A percentile compares a stretch with the other conserved stretches of the same genome.
Evolutionary conservation across 2,113 vertebrate genomes (phyloP).

Genomic region (Gymnocephalus cernua): DNA sequence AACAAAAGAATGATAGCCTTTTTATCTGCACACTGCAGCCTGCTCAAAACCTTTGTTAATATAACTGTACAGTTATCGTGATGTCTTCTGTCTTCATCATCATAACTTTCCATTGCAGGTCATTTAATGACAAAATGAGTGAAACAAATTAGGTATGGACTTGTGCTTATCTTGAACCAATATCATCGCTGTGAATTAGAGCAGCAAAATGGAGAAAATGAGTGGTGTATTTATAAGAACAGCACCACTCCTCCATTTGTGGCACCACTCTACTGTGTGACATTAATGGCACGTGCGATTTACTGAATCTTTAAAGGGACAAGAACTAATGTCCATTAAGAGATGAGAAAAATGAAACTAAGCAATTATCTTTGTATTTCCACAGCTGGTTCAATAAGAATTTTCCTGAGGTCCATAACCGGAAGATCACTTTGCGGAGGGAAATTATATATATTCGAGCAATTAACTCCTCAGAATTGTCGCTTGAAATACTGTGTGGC

Average conservation of each 20-base stretch:
- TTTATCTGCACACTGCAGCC: conserved; percentile 68
- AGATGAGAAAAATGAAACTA: conserved; percentile 35
- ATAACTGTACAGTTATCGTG: conserved; percentile 49
- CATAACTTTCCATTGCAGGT: conserved; percentile 17
- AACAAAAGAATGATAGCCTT: conserved; percentile 73
- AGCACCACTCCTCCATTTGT: conserved; percentile 8
- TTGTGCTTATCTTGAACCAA: background rate
- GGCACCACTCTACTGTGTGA: conserved; percentile 6
- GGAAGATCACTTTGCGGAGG: background rate
- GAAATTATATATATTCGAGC: conserved; percentile 48
- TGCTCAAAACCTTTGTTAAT: conserved; percentile 67
- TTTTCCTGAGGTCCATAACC: conserved; percentile 22
- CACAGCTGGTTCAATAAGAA: conserved; percentile 6
- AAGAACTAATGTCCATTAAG: conserved; percentile 25
- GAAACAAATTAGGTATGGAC: conserved; percentile 17
- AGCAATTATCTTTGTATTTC: conserved; percentile 43
- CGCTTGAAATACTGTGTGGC: conserved; percentile 33
- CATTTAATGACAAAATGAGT: conserved; percentile 47
- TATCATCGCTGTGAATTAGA: conserved; percentile 19
- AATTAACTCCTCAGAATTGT: conserved; percentile 63
- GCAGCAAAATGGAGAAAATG: conserved; percentile 8
- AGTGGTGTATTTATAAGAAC: background rate
- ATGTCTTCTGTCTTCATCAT: conserved; percentile 55
- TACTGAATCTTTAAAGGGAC: conserved; percentile 17
- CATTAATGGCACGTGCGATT: conserved; percentile 33